Percentiles rank a stretch among this genome's conserved stretches.
Evolutionary conservation across 2,797 vertebrate genomes (phyloP).

Genomic region (Periparus ater): DNA sequence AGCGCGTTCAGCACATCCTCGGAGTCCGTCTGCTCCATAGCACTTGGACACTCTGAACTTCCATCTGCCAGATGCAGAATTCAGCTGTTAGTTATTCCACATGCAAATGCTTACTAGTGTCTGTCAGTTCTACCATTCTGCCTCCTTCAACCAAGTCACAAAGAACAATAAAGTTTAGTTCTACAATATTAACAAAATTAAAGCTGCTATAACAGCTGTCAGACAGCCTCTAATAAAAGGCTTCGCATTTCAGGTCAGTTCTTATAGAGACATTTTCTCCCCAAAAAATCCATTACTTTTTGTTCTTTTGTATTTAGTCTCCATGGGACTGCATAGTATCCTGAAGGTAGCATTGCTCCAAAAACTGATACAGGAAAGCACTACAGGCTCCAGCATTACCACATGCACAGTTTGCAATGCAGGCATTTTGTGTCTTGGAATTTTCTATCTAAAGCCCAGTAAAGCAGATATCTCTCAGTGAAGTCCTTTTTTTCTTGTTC

Average conservation of each 20-base stretch:
- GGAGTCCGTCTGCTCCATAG: slow-evolving; percentile 85
- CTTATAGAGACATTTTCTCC: not conserved
- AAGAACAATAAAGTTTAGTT: not conserved
- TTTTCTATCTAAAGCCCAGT: not conserved
- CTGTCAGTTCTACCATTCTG: not conserved
- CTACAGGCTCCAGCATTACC: not conserved
- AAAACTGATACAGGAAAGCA: not conserved
- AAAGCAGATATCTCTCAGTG: not conserved
- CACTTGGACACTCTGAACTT: slow-evolving; percentile 87
- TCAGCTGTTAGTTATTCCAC: slow-evolving; percentile 17
- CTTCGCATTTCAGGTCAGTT: not conserved
- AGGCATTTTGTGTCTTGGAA: not conserved
- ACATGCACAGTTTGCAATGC: accelerated
- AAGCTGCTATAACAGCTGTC: not conserved
- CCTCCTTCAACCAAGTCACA: not conserved
- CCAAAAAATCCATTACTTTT: not conserved
- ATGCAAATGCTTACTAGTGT: not conserved
- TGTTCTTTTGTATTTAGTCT: not conserved
- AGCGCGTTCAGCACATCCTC: slow-evolving; percentile 79
- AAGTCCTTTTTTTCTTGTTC: not conserved
- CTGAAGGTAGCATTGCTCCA: not conserved
- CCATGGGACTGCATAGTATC: not conserved
- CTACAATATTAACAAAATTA: not conserved
- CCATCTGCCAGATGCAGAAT: slow-evolving; percentile 78
- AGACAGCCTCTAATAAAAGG: not conserved